Percentiles rank a stretch among this genome's conserved stretches.
These are phyloP conservation scores for Goniozus legneri DNA, from an alignment of 1,140 invertebrate genomes.

Conservation along the genomic window DNA sequence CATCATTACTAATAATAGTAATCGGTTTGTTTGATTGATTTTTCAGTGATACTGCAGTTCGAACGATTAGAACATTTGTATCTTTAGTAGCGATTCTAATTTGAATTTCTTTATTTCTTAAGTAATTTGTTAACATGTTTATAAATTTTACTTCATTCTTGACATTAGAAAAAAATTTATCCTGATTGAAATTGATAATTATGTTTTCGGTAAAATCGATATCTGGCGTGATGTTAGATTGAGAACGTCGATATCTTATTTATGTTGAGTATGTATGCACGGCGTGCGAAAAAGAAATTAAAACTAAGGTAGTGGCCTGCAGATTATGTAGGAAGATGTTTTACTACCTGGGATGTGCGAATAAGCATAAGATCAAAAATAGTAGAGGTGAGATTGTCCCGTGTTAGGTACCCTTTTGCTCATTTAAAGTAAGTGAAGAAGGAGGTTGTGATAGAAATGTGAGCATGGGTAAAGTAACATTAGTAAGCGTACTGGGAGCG, in stretches of 20 bases:
- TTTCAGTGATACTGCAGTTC: slow-evolving; percentile 3
- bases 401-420: too few species aligned
- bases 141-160: slow-evolving; percentile 10
- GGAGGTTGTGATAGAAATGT: too few species aligned
- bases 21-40: not conserved
- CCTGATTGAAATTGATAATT: slow-evolving; percentile 3
- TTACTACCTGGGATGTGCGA: too few species aligned
- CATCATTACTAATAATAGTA: slow-evolving; percentile 8
- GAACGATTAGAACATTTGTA: slow-evolving; percentile 2
- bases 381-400: too few species aligned
- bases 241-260: not conserved
- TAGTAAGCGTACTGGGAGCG: too few species aligned
- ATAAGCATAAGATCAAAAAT: too few species aligned
- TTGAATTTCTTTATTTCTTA: not conserved
- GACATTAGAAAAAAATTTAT: slow-evolving; percentile 6
- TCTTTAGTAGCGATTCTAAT: not conserved
- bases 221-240: slow-evolving; percentile 1
- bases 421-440: too few species aligned
- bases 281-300: too few species aligned
- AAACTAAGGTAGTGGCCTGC: too few species aligned
- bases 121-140: not conserved
- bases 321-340: too few species aligned
- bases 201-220: slow-evolving; percentile 8
- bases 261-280: too few species aligned
- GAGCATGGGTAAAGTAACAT: too few species aligned